Evolutionary conservation across 2,888 invertebrate species (phyloP), one percentile per base, ranked within the genome.

Genomic region (Himalopsyche tibetana): DNA sequence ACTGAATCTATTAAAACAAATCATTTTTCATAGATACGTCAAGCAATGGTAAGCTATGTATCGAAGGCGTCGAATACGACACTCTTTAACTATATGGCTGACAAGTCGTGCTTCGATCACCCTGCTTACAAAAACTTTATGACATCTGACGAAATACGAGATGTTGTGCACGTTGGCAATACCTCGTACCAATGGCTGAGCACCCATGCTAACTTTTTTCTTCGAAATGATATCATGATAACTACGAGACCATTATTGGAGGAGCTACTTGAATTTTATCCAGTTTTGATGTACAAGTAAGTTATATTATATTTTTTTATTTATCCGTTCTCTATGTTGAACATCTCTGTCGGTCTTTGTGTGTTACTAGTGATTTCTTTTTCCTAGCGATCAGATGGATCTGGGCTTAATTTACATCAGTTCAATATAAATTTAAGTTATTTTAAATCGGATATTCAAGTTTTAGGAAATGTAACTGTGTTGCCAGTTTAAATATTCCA

Each of bases 271-370:
- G 74, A 74, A 38, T 36, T 36, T 38, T 74, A 74, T 74, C 74
- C 74, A 74, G 36, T 74, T 12, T 36, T 74, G 38, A 36, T 74
- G 36, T 74, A 74, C 74, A 74, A 74, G 74, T 74, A 36, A 74
- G 74, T 15, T 12, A 6, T 28, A 19, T 19, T 6, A 19, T 63
- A 63, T 19, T 19, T 63, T 63, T 19, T 15, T 15, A 15, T 28
- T 28, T 4, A 4, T 5, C 3, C 51, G 4, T 15, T 11, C 45
- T 9, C 6, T 15, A 15, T 51, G 8, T 12, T 3, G 51, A 51
- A 15, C 51, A 5, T 11, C 51, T 12, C 5, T 51, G 15, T 51
- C 15, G 3, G 45, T 45, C 9, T 45, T 9, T 8, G 2, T 9
- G 45, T 45, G 28, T 28, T 28, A 28, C 28, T 28, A 28, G 2